These are phyloP conservation scores for Drosophila rhopaloa DNA, from an alignment of 1,140 invertebrate species.

Conservation along the genomic window DNA sequence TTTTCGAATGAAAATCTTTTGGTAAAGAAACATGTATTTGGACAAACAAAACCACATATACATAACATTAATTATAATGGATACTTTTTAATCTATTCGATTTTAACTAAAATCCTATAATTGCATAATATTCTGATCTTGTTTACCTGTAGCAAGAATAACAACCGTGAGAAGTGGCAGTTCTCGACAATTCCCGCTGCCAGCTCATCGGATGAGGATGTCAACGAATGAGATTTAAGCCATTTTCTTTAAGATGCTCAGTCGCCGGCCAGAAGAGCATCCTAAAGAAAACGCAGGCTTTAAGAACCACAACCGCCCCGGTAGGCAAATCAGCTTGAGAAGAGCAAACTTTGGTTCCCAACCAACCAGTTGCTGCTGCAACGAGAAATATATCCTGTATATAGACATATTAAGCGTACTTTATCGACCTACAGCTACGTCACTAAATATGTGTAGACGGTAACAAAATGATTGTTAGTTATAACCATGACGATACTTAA, in stretches of 20 bases:
- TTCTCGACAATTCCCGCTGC: conserved; percentile 88
- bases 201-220: conserved; percentile 85
- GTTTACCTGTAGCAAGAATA: conserved; percentile 84
- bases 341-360: conserved; percentile 1
- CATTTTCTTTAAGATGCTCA: conserved; percentile 84
- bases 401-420: conserved; percentile 10
- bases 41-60: too few relatives aligned
- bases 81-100: too few relatives aligned
- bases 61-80: too few relatives aligned
- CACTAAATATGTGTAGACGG: conserved; percentile 24
- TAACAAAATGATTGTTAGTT: conserved; percentile 41
- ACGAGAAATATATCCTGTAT: conserved; percentile 18
- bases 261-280: conserved; percentile 42
- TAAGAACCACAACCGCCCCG: conserved; percentile 14
- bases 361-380: conserved; percentile 18
- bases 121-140: neutral
- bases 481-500: conserved; percentile 13
- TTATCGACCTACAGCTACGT: conserved; percentile 14
- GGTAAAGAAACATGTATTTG: too few relatives aligned
- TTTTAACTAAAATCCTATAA: too few relatives aligned
- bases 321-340: conserved; percentile 16
- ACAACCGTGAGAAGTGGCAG: conserved; percentile 87
- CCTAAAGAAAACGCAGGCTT: conserved; percentile 78
- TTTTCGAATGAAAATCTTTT: too few relatives aligned
- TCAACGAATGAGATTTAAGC: conserved; percentile 84